A percentile compares a stretch with the other conserved stretches of the same genome.
phyloP scores from a whole-genome alignment of 2,888 invertebrate species.

The Volucella inflata region DNA sequence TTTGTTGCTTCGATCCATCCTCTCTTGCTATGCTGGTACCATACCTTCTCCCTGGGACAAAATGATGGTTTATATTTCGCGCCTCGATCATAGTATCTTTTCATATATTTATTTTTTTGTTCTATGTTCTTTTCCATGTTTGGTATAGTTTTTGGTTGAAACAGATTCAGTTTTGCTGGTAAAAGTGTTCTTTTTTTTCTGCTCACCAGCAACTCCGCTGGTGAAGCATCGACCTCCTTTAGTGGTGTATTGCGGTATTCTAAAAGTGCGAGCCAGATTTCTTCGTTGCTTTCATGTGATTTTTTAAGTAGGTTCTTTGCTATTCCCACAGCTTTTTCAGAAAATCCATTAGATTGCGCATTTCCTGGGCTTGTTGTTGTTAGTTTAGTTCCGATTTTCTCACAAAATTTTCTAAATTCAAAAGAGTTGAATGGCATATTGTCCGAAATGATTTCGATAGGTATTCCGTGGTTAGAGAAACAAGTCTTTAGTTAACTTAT shows the following conservation, averaged over 20 bases:
- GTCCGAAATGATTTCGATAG: conserved; percentile 63
- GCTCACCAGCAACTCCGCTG: conserved; percentile 64
- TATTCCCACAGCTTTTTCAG: conserved; percentile 60
- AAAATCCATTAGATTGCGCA: conserved; percentile 66
- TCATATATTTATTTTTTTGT: neutral
- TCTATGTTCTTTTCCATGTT: neutral
- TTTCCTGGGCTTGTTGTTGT: conserved; percentile 68
- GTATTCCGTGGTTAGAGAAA: conserved; percentile 71
- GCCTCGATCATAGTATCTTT: conserved; percentile 4
- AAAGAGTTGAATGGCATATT: conserved; percentile 64
- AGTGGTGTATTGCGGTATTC: too few species aligned
- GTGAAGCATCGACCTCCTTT: conserved; percentile 48
- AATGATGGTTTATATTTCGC: neutral
- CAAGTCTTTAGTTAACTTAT: conserved; percentile 60
- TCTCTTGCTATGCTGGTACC: too few species aligned
- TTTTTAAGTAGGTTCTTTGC: conserved; percentile 64
- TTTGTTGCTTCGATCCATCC: too few species aligned
- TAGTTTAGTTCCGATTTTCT: conserved; percentile 39
- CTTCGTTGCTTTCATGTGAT: conserved; percentile 33
- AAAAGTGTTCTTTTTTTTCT: conserved; percentile 55
- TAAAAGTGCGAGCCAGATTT: too few species aligned
- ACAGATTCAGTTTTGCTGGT: conserved; percentile 27
- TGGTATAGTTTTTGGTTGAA: conserved; percentile 5
- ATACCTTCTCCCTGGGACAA: too few species aligned
- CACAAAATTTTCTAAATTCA: conserved; percentile 62